These are phyloP conservation scores for Phortica okadai DNA, from an alignment of 2,888 invertebrate species.

Conservation along the genomic window DNA sequence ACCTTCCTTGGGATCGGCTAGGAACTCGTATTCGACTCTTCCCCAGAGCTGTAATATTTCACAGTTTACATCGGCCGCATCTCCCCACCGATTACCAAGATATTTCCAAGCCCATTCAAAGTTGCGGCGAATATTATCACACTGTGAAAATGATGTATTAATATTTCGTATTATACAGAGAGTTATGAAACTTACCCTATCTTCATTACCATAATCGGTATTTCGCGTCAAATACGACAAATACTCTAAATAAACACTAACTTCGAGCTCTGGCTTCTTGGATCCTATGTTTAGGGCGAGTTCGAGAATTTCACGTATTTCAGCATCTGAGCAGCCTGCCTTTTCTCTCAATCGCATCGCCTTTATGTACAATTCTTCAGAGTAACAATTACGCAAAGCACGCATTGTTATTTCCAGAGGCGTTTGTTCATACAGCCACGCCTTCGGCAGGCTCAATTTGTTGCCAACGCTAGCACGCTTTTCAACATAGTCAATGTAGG, in stretches of 20 bases:
- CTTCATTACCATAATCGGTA: background rate
- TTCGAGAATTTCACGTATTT: slow-evolving; percentile 17
- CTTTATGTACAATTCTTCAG: slow-evolving; percentile 10
- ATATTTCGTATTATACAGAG: background rate
- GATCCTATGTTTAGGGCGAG: background rate
- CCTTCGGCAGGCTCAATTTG: background rate
- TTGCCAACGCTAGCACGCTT: background rate
- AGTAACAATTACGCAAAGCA: slow-evolving; percentile 5
- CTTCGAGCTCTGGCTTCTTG: slow-evolving; percentile 18
- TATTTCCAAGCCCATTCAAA: slow-evolving; percentile 25
- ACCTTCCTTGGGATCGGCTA: background rate
- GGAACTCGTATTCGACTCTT: slow-evolving; percentile 17
- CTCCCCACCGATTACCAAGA: slow-evolving; percentile 16
- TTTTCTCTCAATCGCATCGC: slow-evolving; percentile 15
- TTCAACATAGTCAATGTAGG: slow-evolving; percentile 17
- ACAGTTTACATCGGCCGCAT: slow-evolving; percentile 1
- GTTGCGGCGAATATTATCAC: slow-evolving; percentile 9
- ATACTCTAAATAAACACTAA: slow-evolving; percentile 22
- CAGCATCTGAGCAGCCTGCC: background rate
- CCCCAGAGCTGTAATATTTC: slow-evolving; percentile 29
- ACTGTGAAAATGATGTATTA: background rate
- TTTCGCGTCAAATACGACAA: slow-evolving; percentile 9
- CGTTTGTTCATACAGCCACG: slow-evolving; percentile 10
- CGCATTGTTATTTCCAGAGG: slow-evolving; percentile 14
- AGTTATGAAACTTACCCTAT: background rate